Conservation (phyloP, 2,888 invertebrate species). For the Priapulus caudatus region DNA sequence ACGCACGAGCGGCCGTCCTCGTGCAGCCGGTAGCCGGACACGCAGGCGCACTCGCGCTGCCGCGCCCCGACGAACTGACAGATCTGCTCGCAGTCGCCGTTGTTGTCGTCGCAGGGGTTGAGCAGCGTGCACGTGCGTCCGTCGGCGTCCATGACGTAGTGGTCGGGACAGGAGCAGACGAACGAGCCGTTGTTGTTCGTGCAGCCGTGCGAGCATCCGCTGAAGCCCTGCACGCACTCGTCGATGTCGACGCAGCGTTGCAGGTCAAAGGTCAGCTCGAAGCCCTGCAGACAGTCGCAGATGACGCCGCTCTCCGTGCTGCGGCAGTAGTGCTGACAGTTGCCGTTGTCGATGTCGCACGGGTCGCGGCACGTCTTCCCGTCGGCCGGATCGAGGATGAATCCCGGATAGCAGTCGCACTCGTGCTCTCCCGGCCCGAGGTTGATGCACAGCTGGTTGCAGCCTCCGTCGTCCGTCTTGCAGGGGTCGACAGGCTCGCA, state of each 20-base stretch:
- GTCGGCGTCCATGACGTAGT: conserved; percentile 27
- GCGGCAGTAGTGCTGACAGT: neutral
- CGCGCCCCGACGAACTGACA: conserved; percentile 37
- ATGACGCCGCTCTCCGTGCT: neutral
- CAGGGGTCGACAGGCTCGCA: neutral
- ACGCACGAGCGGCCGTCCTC: conserved; percentile 30
- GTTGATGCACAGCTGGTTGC: neutral
- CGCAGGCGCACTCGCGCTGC: conserved; percentile 25
- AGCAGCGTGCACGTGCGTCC: conserved; percentile 30
- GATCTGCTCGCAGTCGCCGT: conserved; percentile 52
- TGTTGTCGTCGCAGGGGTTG: conserved; percentile 47
- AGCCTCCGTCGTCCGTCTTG: neutral
- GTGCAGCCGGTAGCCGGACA: conserved; percentile 30
- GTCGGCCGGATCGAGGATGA: neutral
- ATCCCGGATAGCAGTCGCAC: neutral
- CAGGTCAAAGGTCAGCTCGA: neutral
- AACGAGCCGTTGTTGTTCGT: conserved; percentile 37
- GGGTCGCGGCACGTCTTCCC: too few species aligned
- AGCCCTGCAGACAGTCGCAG: neutral
- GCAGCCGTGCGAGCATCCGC: conserved; percentile 37
- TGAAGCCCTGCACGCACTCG: conserved; percentile 35
- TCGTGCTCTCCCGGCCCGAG: neutral
- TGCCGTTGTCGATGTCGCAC: neutral
- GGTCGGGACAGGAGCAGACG: conserved; percentile 31
- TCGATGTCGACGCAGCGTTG: conserved; percentile 32